Percentiles rank a stretch among this genome's conserved stretches.
phyloP scores from a whole-genome alignment of 2,797 vertebrate species.

The Betta splendens region DNA sequence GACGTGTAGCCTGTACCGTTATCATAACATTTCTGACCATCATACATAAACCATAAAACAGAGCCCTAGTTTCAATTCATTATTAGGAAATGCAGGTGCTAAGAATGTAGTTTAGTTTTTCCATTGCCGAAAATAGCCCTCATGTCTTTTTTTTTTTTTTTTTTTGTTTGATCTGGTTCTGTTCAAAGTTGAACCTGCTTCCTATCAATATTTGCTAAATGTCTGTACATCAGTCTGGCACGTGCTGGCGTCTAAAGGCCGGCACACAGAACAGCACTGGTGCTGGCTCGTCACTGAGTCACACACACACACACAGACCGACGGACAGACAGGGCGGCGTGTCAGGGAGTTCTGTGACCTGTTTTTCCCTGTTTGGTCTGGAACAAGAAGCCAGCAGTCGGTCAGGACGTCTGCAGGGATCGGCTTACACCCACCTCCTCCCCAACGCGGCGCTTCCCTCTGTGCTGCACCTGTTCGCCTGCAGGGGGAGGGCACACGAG shows the following conservation, averaged over 20 bases:
- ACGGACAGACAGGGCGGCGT: constrained; percentile 31
- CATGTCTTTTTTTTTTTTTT: neutral
- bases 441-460: constrained; percentile 1
- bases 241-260: constrained; percentile 8
- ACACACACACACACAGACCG: constrained; percentile 34
- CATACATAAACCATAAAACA: no score
- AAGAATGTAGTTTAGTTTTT: no score
- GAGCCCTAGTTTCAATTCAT: no score
- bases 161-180: neutral
- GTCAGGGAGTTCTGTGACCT: constrained; percentile 68
- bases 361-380: constrained; percentile 79
- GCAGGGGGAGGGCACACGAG: constrained; percentile 61
- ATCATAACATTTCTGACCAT: no score
- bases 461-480: constrained; percentile 44
- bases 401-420: constrained; percentile 74
- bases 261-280: constrained; percentile 2
- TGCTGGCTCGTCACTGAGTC: neutral
- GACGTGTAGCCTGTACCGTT: no score
- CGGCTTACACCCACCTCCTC: constrained; percentile 63
- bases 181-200: neutral
- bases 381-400: constrained; percentile 56
- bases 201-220: neutral
- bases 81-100: no score
- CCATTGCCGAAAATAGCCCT: no score
- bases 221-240: constrained; percentile 3